These are phyloP conservation scores for Acanthosoma haemorrhoidale DNA, from an alignment of 2,888 invertebrate species.

Conservation along the genomic window DNA sequence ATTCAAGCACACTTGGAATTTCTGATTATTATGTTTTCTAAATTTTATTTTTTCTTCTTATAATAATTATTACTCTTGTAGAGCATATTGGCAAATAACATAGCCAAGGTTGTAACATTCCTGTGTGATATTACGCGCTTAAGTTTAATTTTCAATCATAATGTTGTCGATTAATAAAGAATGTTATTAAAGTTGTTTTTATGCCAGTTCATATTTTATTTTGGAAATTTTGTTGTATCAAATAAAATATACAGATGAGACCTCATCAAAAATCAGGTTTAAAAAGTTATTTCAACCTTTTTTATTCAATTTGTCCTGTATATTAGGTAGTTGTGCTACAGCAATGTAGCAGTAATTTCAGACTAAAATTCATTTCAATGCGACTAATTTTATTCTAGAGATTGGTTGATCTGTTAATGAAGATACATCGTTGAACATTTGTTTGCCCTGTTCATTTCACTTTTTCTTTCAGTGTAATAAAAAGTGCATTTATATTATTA, in stretches of 20 bases:
- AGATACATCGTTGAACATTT: too few relatives aligned
- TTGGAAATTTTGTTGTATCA: slow-evolving; percentile 17
- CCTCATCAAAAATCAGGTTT: not conserved
- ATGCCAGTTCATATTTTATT: slow-evolving; percentile 27
- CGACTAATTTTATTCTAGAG: too few relatives aligned
- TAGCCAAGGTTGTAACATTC: slow-evolving; percentile 26
- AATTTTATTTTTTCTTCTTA: slow-evolving; percentile 14
- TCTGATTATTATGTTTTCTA: slow-evolving; percentile 5
- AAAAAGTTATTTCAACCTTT: not conserved
- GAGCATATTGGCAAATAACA: slow-evolving; percentile 9
- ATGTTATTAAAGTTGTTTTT: slow-evolving; percentile 29
- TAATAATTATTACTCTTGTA: not conserved
- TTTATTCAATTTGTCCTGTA: too few relatives aligned
- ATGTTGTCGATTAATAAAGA: slow-evolving; percentile 13
- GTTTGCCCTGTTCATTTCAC: too few relatives aligned
- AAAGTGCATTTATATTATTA: too few relatives aligned
- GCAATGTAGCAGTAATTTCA: too few relatives aligned
- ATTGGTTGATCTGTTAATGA: too few relatives aligned
- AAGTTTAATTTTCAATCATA: slow-evolving; percentile 21
- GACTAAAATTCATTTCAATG: too few relatives aligned
- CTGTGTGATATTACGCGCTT: slow-evolving; percentile 29
- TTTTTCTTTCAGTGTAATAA: too few relatives aligned
- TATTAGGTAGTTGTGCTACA: too few relatives aligned
- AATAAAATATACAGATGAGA: slow-evolving; percentile 20
- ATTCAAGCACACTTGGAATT: slow-evolving; percentile 15